phyloP scores from a whole-genome alignment of 2,888 invertebrate species.

The Cephus spinipes region DNA sequence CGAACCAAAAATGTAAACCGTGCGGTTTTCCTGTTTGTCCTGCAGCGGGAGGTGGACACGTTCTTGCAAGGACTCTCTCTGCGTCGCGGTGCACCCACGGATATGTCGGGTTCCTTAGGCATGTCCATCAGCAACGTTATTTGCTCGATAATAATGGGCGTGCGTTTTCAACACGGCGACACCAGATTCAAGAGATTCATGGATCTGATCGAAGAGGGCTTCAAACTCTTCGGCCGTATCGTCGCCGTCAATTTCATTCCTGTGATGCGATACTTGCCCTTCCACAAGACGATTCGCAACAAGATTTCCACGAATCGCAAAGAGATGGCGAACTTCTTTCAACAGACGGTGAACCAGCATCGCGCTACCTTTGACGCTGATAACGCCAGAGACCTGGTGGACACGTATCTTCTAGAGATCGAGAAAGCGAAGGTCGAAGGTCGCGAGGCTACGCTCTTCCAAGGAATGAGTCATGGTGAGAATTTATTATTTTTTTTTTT shows the following conservation, averaged over 20 bases:
- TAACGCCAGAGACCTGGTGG: conserved; percentile 85
- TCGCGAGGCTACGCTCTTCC: conserved; percentile 79
- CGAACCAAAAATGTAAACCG: background rate
- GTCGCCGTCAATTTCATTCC: conserved; percentile 88
- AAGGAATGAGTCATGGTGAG: conserved; percentile 89
- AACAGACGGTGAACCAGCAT: conserved; percentile 86
- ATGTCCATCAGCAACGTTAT: conserved; percentile 91
- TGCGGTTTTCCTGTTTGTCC: conserved; percentile 25
- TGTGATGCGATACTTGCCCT: conserved; percentile 75
- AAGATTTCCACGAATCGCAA: conserved; percentile 78
- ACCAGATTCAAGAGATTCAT: conserved; percentile 83
- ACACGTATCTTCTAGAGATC: conserved; percentile 88
- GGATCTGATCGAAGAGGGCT: conserved; percentile 91
- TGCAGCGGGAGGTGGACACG: conserved; percentile 79
- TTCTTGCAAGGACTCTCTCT: conserved; percentile 76
- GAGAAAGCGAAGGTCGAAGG: conserved; percentile 84
- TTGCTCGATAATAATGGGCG: conserved; percentile 90
- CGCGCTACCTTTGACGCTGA: conserved; percentile 79
- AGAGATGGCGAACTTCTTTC: conserved; percentile 88
- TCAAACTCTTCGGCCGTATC: conserved; percentile 86
- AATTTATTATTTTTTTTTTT: conserved; percentile 22
- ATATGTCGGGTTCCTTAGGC: conserved; percentile 81
- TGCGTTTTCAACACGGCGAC: conserved; percentile 84
- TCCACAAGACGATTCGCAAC: conserved; percentile 67
- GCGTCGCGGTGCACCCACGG: conserved; percentile 76